Evolutionary conservation across 2,888 invertebrate species (phyloP), one percentile per base, ranked within the genome.

Genomic region (Diploptera punctata): DNA sequence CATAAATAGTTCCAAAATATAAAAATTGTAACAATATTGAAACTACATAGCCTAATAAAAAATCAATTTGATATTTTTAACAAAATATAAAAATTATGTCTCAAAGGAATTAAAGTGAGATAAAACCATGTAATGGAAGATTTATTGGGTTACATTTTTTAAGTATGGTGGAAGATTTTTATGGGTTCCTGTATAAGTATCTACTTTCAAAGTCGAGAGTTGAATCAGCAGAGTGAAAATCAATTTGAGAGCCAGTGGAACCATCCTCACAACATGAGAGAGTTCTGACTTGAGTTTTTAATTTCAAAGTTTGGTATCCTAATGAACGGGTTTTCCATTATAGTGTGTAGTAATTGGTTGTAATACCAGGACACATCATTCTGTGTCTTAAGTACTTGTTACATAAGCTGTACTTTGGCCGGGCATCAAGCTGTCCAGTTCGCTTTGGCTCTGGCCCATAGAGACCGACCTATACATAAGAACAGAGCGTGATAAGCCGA

Each of bases 401-500:
- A 24, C 52, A 24, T 52, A 52, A 52, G 24, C 24, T 24, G 52
- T 52, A 52, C 52, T 52, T 52, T 24, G n/a, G 21, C 24, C 10
- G 10, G 24, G 24, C 52, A 24, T 0, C 21, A 10, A 52, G 52
- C 52, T 52, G 52, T 52, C 52, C 52, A 52, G 52, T 52, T 52
- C 19, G 52, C 21, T 52, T 52, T 52, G 52, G 52, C 52, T 52
- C 2, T 24, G 13, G 24, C 2, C 52, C 24, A 24, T 52, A 21
- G 24, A 21, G 21, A 13, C 52, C 21, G 13, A 24, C 49, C 49
- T 18, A 1, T 49, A 19, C 10, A 49, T 49, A 49, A 52, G 52
- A 52, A 52, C 52, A 21, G 38, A 43, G 62, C 62, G 62, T 62
- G 62, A 62, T 62, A 62, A 62, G 62, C 62, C 62, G 62, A 62